A percentile compares a stretch with the other conserved stretches of the same genome.
phyloP scores from a whole-genome alignment of 1,140 invertebrate species.

The Luehdorfia chinensis region DNA sequence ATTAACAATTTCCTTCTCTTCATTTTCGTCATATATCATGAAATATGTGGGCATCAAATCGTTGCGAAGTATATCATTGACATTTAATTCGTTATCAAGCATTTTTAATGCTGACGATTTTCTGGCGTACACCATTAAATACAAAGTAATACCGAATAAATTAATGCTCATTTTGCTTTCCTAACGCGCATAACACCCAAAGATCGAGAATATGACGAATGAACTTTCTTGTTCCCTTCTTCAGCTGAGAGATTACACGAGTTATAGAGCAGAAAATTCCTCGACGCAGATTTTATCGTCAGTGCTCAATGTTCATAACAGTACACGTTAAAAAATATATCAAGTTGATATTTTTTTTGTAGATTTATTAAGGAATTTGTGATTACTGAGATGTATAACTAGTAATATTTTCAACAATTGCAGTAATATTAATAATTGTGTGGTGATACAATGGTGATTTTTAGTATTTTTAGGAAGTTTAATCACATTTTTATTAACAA shows the following conservation, averaged over 20 bases:
- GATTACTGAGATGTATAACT: too few species aligned
- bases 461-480: too few species aligned
- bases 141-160: not conserved
- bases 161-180: not conserved
- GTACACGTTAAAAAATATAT: not conserved
- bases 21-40: constrained; percentile 47
- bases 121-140: not conserved
- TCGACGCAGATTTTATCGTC: constrained; percentile 7
- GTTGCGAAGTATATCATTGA: constrained; percentile 80
- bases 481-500: too few species aligned
- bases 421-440: too few species aligned
- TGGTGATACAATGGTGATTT: too few species aligned
- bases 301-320: constrained; percentile 1
- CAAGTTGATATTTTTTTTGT: not conserved
- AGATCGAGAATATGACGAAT: constrained; percentile 1
- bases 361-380: too few species aligned
- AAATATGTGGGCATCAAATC: constrained; percentile 81
- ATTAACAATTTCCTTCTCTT: constrained; percentile 19
- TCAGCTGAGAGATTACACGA: constrained; percentile 34
- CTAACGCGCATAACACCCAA: not conserved
- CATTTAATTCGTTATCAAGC: constrained; percentile 67
- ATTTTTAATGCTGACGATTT: constrained; percentile 20
- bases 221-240: not conserved
- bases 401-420: too few species aligned
- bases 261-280: constrained; percentile 67